These are phyloP conservation scores for Orthonyx spaldingii DNA, from an alignment of 2,113 vertebrate species.

Conservation along the genomic window DNA sequence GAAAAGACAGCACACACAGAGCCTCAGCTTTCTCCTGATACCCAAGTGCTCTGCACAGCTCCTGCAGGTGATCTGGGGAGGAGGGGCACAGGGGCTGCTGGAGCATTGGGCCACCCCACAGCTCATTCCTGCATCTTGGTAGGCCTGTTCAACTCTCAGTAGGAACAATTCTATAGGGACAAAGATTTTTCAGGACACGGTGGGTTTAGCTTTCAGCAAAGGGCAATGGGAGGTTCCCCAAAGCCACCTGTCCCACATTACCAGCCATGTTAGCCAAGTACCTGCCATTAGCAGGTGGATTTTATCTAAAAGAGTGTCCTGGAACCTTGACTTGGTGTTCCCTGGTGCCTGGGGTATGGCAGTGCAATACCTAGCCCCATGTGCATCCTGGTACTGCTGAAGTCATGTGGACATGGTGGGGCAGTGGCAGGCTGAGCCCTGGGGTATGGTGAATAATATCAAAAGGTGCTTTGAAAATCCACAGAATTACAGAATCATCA, in stretches of 20 bases:
- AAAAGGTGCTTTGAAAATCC: not conserved
- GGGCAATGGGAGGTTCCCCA: not conserved
- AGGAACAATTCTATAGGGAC: not conserved
- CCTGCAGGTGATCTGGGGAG: not conserved
- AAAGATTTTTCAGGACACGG: accelerated
- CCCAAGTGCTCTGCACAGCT: not conserved
- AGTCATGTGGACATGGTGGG: accelerated
- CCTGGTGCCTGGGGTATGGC: not conserved
- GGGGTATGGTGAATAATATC: too few species aligned
- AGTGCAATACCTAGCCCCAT: not conserved
- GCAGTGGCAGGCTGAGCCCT: not conserved
- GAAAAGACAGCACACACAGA: not conserved
- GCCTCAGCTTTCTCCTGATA: not conserved
- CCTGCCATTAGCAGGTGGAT: not conserved
- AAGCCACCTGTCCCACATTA: not conserved
- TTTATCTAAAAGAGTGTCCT: not conserved
- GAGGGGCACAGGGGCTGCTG: accelerated
- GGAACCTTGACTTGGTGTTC: not conserved
- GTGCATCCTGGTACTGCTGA: not conserved
- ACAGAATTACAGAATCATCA: not conserved
- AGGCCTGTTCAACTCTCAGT: not conserved
- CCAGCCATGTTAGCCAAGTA: not conserved
- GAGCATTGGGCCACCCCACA: not conserved
- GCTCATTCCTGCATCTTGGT: not conserved
- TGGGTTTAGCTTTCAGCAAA: not conserved